These are phyloP conservation scores for Psylliodes chrysocephalus DNA, from an alignment of 2,888 invertebrate genomes.

Conservation along the genomic window DNA sequence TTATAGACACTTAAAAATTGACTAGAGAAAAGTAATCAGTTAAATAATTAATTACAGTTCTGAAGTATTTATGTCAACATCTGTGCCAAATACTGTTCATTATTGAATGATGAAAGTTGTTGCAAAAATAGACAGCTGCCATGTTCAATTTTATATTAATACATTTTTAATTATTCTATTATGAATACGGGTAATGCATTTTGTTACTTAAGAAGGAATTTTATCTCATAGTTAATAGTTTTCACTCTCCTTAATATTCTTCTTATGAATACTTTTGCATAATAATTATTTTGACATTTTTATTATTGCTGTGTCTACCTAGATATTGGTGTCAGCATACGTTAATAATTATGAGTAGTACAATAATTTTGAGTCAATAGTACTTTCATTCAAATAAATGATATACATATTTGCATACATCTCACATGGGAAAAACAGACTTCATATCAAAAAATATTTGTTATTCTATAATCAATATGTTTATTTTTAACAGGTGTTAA, in stretches of 20 bases:
- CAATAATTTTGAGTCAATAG: too few species aligned
- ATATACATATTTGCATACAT: background rate
- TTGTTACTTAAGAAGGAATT: background rate
- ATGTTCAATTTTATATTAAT: slow-evolving; percentile 34
- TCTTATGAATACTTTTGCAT: too few species aligned
- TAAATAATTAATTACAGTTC: slow-evolving; percentile 21
- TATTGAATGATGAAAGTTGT: slow-evolving; percentile 26
- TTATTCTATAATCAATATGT: too few species aligned
- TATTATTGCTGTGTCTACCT: too few species aligned
- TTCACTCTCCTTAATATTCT: background rate
- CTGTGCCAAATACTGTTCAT: slow-evolving; percentile 39
- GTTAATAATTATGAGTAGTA: too few species aligned
- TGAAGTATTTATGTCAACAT: slow-evolving; percentile 40
- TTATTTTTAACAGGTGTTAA: too few species aligned
- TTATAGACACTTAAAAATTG: slow-evolving; percentile 12
- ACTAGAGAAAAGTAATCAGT: slow-evolving; percentile 15
- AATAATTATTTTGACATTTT: too few species aligned
- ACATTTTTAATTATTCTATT: slow-evolving; percentile 34
- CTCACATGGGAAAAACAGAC: background rate
- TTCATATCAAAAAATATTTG: too few species aligned
- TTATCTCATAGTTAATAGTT: background rate
- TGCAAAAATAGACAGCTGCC: slow-evolving; percentile 31
- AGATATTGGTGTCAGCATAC: too few species aligned
- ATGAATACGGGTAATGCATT: background rate
- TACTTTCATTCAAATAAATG: too few species aligned